phyloP scores from a whole-genome alignment of 92 coral and sea anemone genomes.

The Blastomussa wellsi region DNA sequence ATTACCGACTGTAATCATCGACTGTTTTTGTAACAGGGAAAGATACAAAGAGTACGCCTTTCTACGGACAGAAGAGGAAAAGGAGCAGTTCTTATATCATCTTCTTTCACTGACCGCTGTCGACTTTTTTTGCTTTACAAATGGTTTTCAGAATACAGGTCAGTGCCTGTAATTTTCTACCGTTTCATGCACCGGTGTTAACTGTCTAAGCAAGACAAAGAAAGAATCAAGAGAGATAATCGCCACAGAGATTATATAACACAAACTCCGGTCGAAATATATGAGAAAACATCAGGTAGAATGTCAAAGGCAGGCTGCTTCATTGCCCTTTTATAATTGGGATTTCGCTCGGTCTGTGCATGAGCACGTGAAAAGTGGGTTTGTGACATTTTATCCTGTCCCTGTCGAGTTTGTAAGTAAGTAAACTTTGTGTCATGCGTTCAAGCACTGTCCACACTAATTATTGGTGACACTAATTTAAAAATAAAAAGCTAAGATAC shows the following conservation, averaged over 20 bases:
- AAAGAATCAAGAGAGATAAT: not conserved
- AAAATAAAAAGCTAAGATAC: too few species aligned
- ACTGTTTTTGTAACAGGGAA: conserved; percentile 49
- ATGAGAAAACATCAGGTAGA: too few species aligned
- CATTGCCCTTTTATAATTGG: too few species aligned
- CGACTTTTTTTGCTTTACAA: conserved; percentile 95
- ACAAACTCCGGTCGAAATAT: too few species aligned
- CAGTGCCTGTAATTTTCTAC: conserved; percentile 10
- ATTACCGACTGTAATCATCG: not conserved
- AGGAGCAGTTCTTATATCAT: conserved; percentile 88
- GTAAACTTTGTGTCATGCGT: too few species aligned
- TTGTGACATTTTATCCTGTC: not conserved
- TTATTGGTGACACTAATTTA: too few species aligned
- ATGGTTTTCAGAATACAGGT: conserved; percentile 91
- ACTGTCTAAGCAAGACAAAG: not conserved
- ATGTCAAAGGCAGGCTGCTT: too few species aligned
- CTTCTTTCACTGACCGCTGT: conserved; percentile 93
- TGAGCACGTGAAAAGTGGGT: not conserved
- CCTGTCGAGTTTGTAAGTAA: not conserved
- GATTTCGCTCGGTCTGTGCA: not conserved
- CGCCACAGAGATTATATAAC: too few species aligned
- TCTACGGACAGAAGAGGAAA: conserved; percentile 93
- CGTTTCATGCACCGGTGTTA: too few species aligned
- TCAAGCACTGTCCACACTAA: too few species aligned
- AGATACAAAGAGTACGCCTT: conserved; percentile 92